Percentiles rank a stretch among this genome's conserved stretches.
Conservation (phyloP, 2,797 vertebrate species). For the Antennarius maculatus region DNA sequence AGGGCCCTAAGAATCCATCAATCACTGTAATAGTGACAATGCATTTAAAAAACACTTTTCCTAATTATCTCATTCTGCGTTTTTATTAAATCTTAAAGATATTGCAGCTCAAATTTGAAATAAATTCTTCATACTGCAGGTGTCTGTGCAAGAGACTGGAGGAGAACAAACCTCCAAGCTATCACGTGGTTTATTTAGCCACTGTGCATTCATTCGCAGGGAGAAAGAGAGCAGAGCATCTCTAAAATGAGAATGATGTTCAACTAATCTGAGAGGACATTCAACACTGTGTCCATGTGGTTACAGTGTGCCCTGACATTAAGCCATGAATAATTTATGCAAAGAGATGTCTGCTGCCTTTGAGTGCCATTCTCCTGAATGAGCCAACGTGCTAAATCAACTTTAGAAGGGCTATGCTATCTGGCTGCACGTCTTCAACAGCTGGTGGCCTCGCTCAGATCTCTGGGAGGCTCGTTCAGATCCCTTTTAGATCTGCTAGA, state of each 20-base stretch:
- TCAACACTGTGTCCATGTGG: constrained; percentile 26
- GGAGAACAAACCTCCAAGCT: constrained; percentile 65
- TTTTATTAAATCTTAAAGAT: constrained; percentile 3
- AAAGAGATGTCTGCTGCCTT: constrained; percentile 3
- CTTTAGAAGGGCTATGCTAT: constrained; percentile 17
- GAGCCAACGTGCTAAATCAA: constrained; percentile 9
- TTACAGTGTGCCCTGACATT: constrained; percentile 11
- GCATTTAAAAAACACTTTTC: constrained; percentile 9
- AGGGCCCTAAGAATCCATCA: background rate
- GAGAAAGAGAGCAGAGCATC: constrained; percentile 54
- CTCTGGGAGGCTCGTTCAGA: constrained; percentile 35
- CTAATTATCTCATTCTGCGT: constrained; percentile 4
- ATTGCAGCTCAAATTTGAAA: constrained; percentile 31
- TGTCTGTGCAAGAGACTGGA: constrained; percentile 65
- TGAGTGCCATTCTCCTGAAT: background rate
- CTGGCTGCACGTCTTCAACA: constrained; percentile 41
- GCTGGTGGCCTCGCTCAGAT: constrained; percentile 50
- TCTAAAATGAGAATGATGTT: constrained; percentile 52
- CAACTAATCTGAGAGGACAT: constrained; percentile 33
- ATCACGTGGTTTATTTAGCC: constrained; percentile 61
- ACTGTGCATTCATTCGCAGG: constrained; percentile 36
- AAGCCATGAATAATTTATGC: constrained; percentile 17
- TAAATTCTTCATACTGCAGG: constrained; percentile 62
- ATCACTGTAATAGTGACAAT: background rate
- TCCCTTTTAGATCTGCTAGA: constrained; percentile 49